Evolutionary conservation across 2,113 vertebrate genomes (phyloP).

Genomic region (Lepus americanus): DNA sequence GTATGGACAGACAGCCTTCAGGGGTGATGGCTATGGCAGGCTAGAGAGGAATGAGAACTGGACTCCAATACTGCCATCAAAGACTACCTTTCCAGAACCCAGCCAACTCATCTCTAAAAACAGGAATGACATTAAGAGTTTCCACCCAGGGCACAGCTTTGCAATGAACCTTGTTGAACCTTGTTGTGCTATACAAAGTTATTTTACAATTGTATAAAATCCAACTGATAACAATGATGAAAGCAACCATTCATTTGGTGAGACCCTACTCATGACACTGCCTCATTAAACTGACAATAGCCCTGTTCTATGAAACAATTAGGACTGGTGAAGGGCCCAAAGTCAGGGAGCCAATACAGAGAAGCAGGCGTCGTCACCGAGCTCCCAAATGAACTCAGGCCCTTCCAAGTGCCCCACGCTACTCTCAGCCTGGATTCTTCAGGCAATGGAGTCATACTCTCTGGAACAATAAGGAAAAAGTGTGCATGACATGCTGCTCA

Average conservation of each 20-base stretch:
- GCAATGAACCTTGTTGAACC: not conserved
- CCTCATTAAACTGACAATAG: not conserved
- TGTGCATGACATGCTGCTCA: not conserved
- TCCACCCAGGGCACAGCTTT: not conserved
- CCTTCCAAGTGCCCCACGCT: not conserved
- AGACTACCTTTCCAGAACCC: not conserved
- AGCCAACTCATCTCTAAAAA: not conserved
- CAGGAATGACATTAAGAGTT: not conserved
- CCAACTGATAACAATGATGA: not conserved
- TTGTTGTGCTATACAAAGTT: not conserved
- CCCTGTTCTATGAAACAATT: not conserved
- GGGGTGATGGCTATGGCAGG: not conserved
- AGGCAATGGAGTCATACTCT: not conserved
- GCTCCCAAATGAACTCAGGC: not conserved
- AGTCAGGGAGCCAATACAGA: not conserved
- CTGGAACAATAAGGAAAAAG: not conserved
- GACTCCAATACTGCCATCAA: fast-evolving
- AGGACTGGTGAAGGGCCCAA: not conserved
- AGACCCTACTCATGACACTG: not conserved
- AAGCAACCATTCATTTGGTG: not conserved
- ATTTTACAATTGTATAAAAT: not conserved
- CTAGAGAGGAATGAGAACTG: not conserved
- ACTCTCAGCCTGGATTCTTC: not conserved
- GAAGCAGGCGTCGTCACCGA: not conserved
- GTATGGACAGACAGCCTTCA: not conserved